phyloP scores from a whole-genome alignment of 2,113 vertebrate species.

The Myiopsitta monachus region DNA sequence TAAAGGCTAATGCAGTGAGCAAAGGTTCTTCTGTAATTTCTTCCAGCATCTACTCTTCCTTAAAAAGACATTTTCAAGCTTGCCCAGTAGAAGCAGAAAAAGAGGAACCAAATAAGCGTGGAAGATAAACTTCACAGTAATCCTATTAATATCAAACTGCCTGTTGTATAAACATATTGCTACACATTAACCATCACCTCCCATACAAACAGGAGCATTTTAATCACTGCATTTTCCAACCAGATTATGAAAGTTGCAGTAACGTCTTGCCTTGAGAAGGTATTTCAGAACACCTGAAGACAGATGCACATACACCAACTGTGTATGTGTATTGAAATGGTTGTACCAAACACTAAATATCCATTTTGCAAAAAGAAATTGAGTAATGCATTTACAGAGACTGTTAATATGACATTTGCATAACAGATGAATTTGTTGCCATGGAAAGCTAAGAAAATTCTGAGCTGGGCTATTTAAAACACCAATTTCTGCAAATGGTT shows the following conservation, averaged over 20 bases:
- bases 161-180: background rate
- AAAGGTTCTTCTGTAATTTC: background rate
- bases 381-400: background rate
- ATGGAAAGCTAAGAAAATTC: constrained; percentile 52
- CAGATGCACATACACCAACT: background rate
- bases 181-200: background rate
- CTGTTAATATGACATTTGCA: background rate
- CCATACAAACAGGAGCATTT: background rate
- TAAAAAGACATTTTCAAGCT: background rate
- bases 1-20: background rate
- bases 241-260: background rate
- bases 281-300: background rate
- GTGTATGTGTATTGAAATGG: background rate
- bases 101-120: background rate
- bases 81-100: background rate
- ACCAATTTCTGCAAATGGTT: background rate
- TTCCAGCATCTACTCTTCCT: background rate
- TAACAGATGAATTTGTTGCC: constrained; percentile 53
- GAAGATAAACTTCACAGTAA: background rate
- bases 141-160: background rate
- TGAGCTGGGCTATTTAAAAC: constrained; percentile 50
- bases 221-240: background rate
- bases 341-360: background rate
- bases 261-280: background rate
- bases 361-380: background rate